Evolutionary conservation across 2,888 invertebrate species (phyloP).

Genomic region (Polylopha cassiicola): DNA sequence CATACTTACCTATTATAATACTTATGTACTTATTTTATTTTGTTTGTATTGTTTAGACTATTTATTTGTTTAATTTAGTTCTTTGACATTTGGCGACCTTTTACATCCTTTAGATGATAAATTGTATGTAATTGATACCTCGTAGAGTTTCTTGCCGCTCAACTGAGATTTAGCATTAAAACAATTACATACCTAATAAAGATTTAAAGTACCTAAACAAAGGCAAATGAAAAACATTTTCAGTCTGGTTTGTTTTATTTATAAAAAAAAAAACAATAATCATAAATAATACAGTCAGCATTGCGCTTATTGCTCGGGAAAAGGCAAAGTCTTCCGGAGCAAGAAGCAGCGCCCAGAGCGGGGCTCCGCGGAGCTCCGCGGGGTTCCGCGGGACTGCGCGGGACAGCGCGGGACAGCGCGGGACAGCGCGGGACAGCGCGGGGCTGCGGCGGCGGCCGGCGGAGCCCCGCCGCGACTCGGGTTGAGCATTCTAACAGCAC

Average conservation of each 20-base stretch:
- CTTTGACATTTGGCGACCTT: too few relatives aligned
- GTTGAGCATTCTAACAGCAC: constrained; percentile 42
- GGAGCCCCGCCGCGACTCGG: constrained; percentile 33
- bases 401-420: constrained; percentile 15
- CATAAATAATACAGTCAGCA: constrained; percentile 66
- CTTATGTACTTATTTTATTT: too few relatives aligned
- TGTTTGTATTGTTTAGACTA: too few relatives aligned
- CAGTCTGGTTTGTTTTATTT: constrained; percentile 75
- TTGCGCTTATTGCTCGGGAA: constrained; percentile 75
- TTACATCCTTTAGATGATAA: too few relatives aligned
- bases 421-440: constrained; percentile 26
- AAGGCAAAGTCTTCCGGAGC: constrained; percentile 74
- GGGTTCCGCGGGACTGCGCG: constrained; percentile 20
- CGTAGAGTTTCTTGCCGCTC: too few relatives aligned
- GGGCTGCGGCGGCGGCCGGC: constrained; percentile 34
- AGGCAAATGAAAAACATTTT: constrained; percentile 38
- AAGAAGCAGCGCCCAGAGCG: constrained; percentile 52
- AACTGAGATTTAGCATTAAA: too few relatives aligned
- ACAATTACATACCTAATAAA: too few relatives aligned
- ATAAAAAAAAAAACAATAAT: constrained; percentile 69
- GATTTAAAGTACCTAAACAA: too few relatives aligned
- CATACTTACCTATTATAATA: too few relatives aligned
- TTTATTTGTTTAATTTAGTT: too few relatives aligned
- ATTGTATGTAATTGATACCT: too few relatives aligned
- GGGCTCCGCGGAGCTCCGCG: constrained; percentile 26